These are phyloP conservation scores for Sceloporus undulatus DNA, from an alignment of 2,113 vertebrate genomes.

Conservation along the genomic window DNA sequence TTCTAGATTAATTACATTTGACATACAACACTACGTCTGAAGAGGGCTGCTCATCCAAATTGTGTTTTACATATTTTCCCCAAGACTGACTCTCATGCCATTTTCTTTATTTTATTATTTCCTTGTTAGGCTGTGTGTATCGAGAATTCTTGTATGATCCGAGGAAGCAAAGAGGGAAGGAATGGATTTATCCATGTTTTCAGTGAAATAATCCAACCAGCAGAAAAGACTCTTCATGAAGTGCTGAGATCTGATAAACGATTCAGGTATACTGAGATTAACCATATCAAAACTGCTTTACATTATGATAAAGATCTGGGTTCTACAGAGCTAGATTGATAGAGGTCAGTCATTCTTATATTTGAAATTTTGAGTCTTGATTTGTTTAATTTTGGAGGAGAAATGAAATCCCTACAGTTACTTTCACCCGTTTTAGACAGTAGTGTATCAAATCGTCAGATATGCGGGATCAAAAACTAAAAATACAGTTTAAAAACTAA, in stretches of 20 bases:
- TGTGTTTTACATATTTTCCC: not conserved
- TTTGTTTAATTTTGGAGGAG: not conserved
- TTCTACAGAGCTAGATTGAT: not conserved
- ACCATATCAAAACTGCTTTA: not conserved
- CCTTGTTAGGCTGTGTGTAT: conserved; percentile 90
- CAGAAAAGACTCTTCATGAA: conserved; percentile 86
- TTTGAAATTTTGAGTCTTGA: not conserved
- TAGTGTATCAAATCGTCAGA: not conserved
- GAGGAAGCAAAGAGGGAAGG: conserved; percentile 94
- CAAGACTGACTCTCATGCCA: not conserved
- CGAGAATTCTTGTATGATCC: conserved; percentile 94
- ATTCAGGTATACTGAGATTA: conserved; percentile 84
- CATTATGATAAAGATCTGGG: not conserved
- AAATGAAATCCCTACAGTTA: not conserved
- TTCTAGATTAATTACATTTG: not conserved
- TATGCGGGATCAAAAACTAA: not conserved
- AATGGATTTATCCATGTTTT: conserved; percentile 94
- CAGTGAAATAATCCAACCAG: conserved; percentile 86
- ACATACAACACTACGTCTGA: not conserved
- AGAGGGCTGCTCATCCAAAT: not conserved
- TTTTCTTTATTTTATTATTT: conserved; percentile 39
- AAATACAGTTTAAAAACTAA: not conserved
- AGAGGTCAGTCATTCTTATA: not conserved
- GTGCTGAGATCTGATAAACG: conserved; percentile 85
- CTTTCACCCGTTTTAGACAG: not conserved